These are phyloP conservation scores for Caenorhabditis imperialis DNA, from an alignment of 2,888 invertebrate genomes.

Conservation along the genomic window DNA sequence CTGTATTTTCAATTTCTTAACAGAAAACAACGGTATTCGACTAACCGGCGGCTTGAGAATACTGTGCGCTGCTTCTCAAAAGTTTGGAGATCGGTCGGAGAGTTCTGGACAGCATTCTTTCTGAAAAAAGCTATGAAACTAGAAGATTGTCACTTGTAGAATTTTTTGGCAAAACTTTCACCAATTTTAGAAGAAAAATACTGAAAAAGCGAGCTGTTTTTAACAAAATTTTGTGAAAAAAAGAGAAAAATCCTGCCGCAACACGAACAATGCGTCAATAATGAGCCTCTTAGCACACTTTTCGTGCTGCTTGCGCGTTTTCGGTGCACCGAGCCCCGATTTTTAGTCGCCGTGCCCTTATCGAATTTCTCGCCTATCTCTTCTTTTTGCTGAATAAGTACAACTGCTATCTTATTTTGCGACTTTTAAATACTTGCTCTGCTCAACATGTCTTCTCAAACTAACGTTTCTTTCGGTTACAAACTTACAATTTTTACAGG, in stretches of 20 bases:
- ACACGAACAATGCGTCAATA: slow-evolving; percentile 2
- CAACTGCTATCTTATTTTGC: slow-evolving; percentile 4
- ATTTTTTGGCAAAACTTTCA: too few species aligned
- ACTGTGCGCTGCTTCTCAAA: slow-evolving; percentile 32
- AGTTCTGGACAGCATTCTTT: slow-evolving; percentile 46
- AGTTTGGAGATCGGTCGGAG: slow-evolving; percentile 48
- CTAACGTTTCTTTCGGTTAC: not conserved
- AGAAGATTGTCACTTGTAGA: not conserved
- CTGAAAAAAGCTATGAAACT: slow-evolving; percentile 4
- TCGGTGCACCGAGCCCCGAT: slow-evolving; percentile 28
- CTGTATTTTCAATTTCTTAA: slow-evolving; percentile 24
- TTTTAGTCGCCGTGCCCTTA: slow-evolving; percentile 50
- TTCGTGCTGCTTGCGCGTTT: slow-evolving; percentile 28
- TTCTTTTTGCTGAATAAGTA: slow-evolving; percentile 24
- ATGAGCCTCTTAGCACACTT: slow-evolving; percentile 1
- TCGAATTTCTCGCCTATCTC: slow-evolving; percentile 42
- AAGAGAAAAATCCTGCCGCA: not conserved
- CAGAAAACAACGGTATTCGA: not conserved
- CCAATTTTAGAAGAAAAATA: too few species aligned
- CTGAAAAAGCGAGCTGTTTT: too few species aligned
- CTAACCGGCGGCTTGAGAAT: slow-evolving; percentile 52
- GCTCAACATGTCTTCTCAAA: not conserved
- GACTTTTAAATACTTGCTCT: not conserved
- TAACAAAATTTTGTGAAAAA: slow-evolving; percentile 4
- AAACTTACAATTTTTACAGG: slow-evolving; percentile 5